These are phyloP conservation scores for Bilobella aurantiaca DNA, from an alignment of 1,140 invertebrate genomes.

Conservation along the genomic window DNA sequence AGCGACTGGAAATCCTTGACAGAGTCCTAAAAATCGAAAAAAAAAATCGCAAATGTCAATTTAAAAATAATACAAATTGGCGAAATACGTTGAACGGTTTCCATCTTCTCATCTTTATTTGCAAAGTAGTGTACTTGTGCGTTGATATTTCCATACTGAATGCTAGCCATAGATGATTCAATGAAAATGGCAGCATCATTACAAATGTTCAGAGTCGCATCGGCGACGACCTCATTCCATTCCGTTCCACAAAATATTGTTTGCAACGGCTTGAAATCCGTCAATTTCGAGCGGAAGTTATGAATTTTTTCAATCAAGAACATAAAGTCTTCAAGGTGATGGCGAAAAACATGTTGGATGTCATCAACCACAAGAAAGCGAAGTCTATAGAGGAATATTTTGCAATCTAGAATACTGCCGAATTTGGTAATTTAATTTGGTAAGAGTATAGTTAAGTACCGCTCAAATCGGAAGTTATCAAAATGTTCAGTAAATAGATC, in stretches of 20 bases:
- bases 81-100: neutral
- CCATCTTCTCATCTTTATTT: neutral
- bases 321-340: neutral
- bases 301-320: neutral
- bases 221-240: neutral
- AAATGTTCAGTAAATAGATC: neutral
- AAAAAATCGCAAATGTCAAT: neutral
- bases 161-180: neutral
- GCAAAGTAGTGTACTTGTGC: neutral
- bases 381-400: neutral
- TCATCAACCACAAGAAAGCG: slow-evolving; percentile 1
- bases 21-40: neutral
- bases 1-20: neutral
- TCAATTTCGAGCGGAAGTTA: neutral
- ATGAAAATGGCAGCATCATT: neutral
- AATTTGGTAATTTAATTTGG: neutral
- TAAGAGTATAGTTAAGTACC: neutral
- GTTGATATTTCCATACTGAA: neutral
- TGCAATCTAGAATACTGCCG: too few species aligned
- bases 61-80: too few species aligned
- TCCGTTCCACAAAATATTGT: neutral
- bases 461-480: neutral
- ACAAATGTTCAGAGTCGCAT: neutral
- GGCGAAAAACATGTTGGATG: neutral
- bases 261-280: neutral